Evolutionary conservation across 2,113 vertebrate genomes (phyloP).

Genomic region (Ranitomeya variabilis): DNA sequence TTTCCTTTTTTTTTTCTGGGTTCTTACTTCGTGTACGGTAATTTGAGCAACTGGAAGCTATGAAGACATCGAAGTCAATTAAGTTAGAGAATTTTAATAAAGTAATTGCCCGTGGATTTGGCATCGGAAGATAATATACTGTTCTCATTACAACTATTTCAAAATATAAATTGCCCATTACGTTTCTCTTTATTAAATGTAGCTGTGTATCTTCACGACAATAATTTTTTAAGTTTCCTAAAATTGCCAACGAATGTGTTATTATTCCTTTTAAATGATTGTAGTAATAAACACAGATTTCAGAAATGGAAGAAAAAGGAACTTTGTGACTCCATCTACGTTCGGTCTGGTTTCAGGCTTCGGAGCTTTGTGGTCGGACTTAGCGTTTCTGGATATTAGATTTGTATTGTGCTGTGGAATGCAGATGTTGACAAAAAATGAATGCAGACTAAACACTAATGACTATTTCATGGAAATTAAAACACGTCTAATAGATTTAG

Average conservation of each 20-base stretch:
- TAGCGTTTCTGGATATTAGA: not conserved
- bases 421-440: slow-evolving; percentile 37
- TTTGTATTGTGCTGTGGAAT: slow-evolving; percentile 45
- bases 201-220: not conserved
- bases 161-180: slow-evolving; percentile 5
- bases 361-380: slow-evolving; percentile 34
- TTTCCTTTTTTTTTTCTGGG: not conserved
- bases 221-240: not conserved
- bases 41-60: not conserved
- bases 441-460: slow-evolving; percentile 52
- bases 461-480: slow-evolving; percentile 32
- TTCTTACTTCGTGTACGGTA: not conserved
- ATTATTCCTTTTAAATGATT: slow-evolving; percentile 9
- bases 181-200: not conserved
- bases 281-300: not conserved
- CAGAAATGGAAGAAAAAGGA: not conserved
- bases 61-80: not conserved
- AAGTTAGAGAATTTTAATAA: slow-evolving; percentile 6
- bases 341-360: slow-evolving; percentile 7
- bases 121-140: not conserved
- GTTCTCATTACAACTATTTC: not conserved
- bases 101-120: not conserved
- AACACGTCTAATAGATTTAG: not conserved
- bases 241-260: not conserved
- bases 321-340: slow-evolving; percentile 27